Conservation (phyloP, 2,113 vertebrate species). For the Struthio camelus region DNA sequence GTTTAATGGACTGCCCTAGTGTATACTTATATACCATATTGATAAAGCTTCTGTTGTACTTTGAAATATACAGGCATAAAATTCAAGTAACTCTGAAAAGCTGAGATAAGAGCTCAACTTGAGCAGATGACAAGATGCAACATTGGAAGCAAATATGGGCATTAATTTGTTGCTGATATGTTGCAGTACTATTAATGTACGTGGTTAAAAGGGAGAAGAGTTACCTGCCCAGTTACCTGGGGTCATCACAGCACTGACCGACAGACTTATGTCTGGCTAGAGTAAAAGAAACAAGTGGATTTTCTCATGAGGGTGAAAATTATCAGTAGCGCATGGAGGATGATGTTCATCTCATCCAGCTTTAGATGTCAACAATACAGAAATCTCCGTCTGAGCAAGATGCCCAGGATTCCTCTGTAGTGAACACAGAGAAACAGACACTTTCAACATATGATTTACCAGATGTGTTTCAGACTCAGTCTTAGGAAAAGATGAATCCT, state of each 20-base stretch:
- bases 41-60: not conserved
- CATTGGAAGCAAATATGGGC: rapidly evolving
- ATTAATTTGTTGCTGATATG: rapidly evolving
- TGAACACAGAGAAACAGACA: not conserved
- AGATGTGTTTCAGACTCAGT: not conserved
- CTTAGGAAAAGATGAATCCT: too few relatives aligned
- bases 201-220: not conserved
- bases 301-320: not conserved
- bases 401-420: not conserved
- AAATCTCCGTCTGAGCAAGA: not conserved
- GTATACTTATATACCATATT: rapidly evolving
- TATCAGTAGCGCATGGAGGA: not conserved
- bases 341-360: not conserved
- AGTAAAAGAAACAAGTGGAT: too few relatives aligned
- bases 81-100: not conserved
- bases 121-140: not conserved
- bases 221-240: not conserved
- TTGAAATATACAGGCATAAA: too few relatives aligned
- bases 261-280: rapidly evolving
- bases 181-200: rapidly evolving
- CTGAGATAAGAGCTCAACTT: not conserved
- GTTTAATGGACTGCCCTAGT: not conserved
- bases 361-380: rapidly evolving
- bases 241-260: not conserved
- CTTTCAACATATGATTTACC: rapidly evolving